A percentile compares a stretch with the other conserved stretches of the same genome.
Evolutionary conservation across 2,113 vertebrate species (phyloP).

Genomic region (Hippocampus zosterae): DNA sequence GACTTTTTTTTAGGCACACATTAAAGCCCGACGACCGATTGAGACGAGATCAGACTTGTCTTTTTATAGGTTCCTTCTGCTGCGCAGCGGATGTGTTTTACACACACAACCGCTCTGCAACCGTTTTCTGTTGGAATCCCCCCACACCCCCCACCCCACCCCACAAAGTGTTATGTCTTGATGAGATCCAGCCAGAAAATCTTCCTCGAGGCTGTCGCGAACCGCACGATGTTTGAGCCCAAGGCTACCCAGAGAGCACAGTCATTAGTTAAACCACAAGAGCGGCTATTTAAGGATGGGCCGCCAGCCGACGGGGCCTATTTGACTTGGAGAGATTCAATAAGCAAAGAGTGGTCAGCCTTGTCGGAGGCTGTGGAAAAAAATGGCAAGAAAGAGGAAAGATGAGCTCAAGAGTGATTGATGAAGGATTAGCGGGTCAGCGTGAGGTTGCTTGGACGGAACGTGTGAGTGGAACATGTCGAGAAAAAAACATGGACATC

Average conservation of each 20-base stretch:
- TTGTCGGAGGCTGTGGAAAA: conserved; percentile 54
- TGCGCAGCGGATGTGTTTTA: conserved; percentile 27
- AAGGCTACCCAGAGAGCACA: conserved; percentile 55
- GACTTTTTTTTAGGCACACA: conserved; percentile 52
- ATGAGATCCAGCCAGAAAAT: conserved; percentile 54
- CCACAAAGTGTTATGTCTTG: conserved; percentile 41
- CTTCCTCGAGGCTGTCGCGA: conserved; percentile 31
- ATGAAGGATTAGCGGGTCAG: conserved; percentile 53
- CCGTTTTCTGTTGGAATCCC: conserved; percentile 28
- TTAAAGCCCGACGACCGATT: conserved; percentile 47
- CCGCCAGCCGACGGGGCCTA: conserved; percentile 51
- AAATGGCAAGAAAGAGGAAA: conserved; percentile 51
- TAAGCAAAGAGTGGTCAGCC: conserved; percentile 63
- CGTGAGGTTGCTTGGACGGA: conserved; percentile 15
- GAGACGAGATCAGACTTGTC: conserved; percentile 56
- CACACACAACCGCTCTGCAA: conserved; percentile 30
- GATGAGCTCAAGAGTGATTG: conserved; percentile 53
- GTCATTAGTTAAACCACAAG: conserved; percentile 70
- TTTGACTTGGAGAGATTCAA: conserved; percentile 71
- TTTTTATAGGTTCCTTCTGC: conserved; percentile 60
- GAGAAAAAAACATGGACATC: conserved; percentile 32
- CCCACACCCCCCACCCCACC: too few species aligned
- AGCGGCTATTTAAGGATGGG: conserved; percentile 68
- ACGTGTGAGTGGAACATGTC: conserved; percentile 34
- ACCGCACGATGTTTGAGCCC: conserved; percentile 45